Conservation (phyloP, 2,113 vertebrate genomes). For the Scatophagus argus region DNA sequence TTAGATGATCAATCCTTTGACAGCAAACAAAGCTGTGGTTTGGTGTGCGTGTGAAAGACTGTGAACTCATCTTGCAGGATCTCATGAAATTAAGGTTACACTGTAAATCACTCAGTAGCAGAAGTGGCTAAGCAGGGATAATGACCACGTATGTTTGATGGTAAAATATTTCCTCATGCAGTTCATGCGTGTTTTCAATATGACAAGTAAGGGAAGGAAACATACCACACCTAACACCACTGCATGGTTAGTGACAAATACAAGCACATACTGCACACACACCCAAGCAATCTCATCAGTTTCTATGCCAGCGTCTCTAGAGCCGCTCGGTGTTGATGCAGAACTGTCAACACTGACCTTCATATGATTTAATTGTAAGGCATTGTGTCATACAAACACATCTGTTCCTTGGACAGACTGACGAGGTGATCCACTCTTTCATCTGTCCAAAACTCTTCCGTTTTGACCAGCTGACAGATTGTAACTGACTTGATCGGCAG, state of each 20-base stretch:
- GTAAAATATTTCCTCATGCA: background rate
- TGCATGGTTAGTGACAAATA: background rate
- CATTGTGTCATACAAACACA: too few species aligned
- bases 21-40: background rate
- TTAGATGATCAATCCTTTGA: conserved; percentile 37
- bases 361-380: too few species aligned
- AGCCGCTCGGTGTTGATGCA: background rate
- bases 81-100: conserved; percentile 7
- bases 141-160: background rate
- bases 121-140: background rate
- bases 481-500: too few species aligned
- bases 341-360: conserved; percentile 1
- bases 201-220: background rate
- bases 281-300: conserved; percentile 7
- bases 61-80: background rate
- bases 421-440: too few species aligned
- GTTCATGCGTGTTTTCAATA: background rate
- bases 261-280: background rate
- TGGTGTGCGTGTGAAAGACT: background rate
- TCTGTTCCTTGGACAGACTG: too few species aligned
- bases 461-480: too few species aligned
- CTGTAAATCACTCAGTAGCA: background rate
- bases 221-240: background rate
- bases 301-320: conserved; percentile 25
- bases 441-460: too few species aligned